A percentile compares a stretch with the other conserved stretches of the same genome.
Conservation (phyloP, 37 sponge, comb jelly and placozoan genomes). For the Sycon ciliatum region DNA sequence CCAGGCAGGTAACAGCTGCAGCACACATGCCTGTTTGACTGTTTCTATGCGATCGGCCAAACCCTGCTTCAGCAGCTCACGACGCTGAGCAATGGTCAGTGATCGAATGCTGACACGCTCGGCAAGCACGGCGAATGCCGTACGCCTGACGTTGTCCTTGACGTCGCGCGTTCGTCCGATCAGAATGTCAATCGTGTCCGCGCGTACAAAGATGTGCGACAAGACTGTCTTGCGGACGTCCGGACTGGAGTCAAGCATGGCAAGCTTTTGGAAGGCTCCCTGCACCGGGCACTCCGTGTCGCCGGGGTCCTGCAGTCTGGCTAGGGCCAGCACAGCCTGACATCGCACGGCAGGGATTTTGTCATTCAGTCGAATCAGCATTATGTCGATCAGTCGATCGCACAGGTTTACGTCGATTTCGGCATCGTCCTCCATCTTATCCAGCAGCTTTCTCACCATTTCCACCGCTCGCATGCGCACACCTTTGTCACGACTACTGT, state of each 20-base stretch:
- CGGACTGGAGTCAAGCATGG: slow-evolving; percentile 39
- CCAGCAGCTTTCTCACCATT: slow-evolving; percentile 56
- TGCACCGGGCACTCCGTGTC: slow-evolving; percentile 36
- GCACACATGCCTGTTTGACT: slow-evolving; percentile 43
- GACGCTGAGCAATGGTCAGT: slow-evolving; percentile 49
- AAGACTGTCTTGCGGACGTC: slow-evolving; percentile 53
- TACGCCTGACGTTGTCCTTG: slow-evolving; percentile 39
- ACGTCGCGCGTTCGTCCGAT: slow-evolving; percentile 61
- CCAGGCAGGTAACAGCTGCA: slow-evolving; percentile 56
- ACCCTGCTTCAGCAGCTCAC: slow-evolving; percentile 47
- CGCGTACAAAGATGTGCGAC: slow-evolving; percentile 10
- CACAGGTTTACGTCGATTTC: slow-evolving; percentile 19
- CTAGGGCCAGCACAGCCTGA: slow-evolving; percentile 28
- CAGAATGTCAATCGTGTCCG: slow-evolving; percentile 17
- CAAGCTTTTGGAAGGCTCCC: slow-evolving; percentile 13
- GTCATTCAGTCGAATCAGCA: slow-evolving; percentile 48
- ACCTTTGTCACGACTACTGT: slow-evolving; percentile 43
- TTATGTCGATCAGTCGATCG: slow-evolving; percentile 19
- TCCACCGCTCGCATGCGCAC: slow-evolving; percentile 34
- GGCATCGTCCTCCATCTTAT: slow-evolving; percentile 33
- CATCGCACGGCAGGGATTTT: too few relatives aligned
- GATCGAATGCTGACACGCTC: slow-evolving; percentile 39
- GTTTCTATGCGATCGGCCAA: slow-evolving; percentile 30
- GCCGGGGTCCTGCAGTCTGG: slow-evolving; percentile 33
- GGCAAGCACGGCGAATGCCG: slow-evolving; percentile 42